Conservation (phyloP, 2,113 vertebrate species). For the Dipodomys ordii region DNA sequence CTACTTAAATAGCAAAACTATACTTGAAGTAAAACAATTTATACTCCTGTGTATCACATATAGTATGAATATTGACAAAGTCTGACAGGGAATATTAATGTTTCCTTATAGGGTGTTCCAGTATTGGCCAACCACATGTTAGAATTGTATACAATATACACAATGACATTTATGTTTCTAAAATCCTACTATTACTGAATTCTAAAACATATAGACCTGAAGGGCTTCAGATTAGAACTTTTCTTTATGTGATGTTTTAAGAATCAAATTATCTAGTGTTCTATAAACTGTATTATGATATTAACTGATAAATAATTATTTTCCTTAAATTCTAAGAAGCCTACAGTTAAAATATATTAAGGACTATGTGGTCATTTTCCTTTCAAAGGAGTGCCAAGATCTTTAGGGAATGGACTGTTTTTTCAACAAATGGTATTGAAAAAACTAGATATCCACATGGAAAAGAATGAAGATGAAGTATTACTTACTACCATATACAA, state of each 20-base stretch:
- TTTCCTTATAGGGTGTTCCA: not conserved
- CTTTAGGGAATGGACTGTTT: not conserved
- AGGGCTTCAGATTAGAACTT: not conserved
- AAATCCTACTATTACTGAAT: not conserved
- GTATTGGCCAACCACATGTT: not conserved
- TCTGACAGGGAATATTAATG: not conserved
- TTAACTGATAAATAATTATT: not conserved
- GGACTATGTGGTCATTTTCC: not conserved
- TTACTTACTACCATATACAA: not conserved
- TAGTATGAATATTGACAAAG: not conserved
- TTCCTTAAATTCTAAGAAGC: not conserved
- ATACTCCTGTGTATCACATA: not conserved
- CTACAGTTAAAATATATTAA: not conserved
- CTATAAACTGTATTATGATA: not conserved
- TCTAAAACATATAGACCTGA: not conserved
- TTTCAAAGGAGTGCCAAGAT: not conserved
- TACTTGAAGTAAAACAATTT: not conserved
- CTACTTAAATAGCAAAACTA: not conserved
- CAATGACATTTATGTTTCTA: not conserved
- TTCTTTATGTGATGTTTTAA: not conserved
- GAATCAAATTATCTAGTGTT: conserved; percentile 6
- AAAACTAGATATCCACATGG: not conserved
- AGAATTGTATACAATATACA: not conserved
- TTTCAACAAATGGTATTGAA: not conserved
- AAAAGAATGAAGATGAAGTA: not conserved